Base-by-base conservation (phyloP, 2,113 vertebrate genomes). In the Pantherophis guttatus region DNA sequence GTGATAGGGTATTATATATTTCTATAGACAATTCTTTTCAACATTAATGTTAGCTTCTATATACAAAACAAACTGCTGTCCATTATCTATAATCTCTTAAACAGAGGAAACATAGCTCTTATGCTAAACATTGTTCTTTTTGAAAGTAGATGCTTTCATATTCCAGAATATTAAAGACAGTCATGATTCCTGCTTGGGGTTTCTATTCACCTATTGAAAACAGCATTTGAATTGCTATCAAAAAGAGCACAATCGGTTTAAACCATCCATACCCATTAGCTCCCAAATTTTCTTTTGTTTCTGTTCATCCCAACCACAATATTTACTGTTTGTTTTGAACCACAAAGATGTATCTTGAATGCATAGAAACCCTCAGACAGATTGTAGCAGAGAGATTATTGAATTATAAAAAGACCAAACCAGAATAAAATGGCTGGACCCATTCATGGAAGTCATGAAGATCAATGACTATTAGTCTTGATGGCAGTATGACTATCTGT, bases 341-440 rank as follows among this genome's bases (percentile, higher is more conserved):
- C 91, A 19, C 93, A 93, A 33, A 75, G 70, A 96, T 89, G 52
- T 92, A 48, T 19, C 53, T 91, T 89, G 86, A 91, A 94, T 91
- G 75, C 91, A 95, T 94, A 52, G 52, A 55, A 57, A 87, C 52
- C 29, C 55, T 50, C 90, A 93, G 89, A 86, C 17, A 26, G 75
- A 94, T 88, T 19, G 55, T 23, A 65, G 52, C 87, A 89, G 57
- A 87, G 50, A 59, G 33, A 17, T 91, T 50, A 91, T 62, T 9
- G 24, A 48, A 70, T 81, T 92, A 93, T 90, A 54, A 53, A 90
- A 93, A 88, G 17, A 17, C 53, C 26, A 65, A 50, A 44, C 26
- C 39, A 91, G 59, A 21, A 8, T 48, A 15, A 50, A 57, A n/a
- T 53, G 21, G 15, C n/a, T 33, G 65, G 13, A 75, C 13, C n/a